phyloP scores from a whole-genome alignment of 2,113 vertebrate species.

The Mormoops blainvillei region DNA sequence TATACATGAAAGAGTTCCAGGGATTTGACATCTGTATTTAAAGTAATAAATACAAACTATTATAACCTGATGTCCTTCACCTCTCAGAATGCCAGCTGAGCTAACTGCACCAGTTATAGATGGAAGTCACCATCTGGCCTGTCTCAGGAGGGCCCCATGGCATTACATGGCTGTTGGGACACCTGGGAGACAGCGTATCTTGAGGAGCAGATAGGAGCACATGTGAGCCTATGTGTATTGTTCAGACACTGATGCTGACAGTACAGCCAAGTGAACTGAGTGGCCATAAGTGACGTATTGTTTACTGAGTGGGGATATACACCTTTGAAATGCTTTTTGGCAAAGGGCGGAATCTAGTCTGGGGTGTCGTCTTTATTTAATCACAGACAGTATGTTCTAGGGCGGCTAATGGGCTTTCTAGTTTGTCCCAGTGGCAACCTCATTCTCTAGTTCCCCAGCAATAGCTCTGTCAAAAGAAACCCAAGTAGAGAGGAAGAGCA shows the following conservation, averaged over 20 bases:
- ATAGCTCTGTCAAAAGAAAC: conserved; percentile 5
- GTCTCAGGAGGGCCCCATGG: not conserved
- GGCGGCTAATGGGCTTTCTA: not conserved
- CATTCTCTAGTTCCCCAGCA: not conserved
- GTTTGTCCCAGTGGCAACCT: not conserved
- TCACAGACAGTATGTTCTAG: fast-evolving
- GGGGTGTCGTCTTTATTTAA: not conserved
- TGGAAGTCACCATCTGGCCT: not conserved
- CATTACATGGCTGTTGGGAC: not conserved
- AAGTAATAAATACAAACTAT: conserved; percentile 38
- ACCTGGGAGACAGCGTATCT: not conserved
- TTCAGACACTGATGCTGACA: not conserved
- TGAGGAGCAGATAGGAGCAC: not conserved
- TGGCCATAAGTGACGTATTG: not conserved
- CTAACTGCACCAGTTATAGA: not conserved
- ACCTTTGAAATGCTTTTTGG: not conserved
- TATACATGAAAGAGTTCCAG: not conserved
- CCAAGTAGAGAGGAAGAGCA: not conserved
- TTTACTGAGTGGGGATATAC: not conserved
- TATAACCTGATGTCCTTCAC: not conserved
- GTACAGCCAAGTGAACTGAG: not conserved
- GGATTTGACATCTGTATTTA: conserved; percentile 2
- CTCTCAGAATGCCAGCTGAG: not conserved
- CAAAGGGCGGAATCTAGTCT: not conserved
- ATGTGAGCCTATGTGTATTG: not conserved